Evolutionary conservation across 2,888 invertebrate species (phyloP).

Genomic region (Actias luna): DNA sequence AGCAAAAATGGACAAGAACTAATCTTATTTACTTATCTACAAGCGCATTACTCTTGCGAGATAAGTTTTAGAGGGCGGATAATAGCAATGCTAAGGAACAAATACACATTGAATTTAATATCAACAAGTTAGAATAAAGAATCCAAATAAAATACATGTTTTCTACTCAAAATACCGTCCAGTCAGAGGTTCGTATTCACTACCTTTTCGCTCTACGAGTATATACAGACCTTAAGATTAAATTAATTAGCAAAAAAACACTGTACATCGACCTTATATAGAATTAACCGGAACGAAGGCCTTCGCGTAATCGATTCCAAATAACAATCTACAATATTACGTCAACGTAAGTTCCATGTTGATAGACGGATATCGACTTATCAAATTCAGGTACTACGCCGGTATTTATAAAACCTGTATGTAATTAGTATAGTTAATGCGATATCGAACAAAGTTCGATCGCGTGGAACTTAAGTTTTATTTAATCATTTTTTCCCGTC

Average conservation of each 20-base stretch:
- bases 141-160: too few relatives aligned
- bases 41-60: too few relatives aligned
- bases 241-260: not conserved
- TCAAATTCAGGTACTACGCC: not conserved
- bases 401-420: not conserved
- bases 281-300: not conserved
- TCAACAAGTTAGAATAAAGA: too few relatives aligned
- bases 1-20: too few relatives aligned
- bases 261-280: not conserved
- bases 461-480: too few relatives aligned
- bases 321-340: slow-evolving; percentile 6
- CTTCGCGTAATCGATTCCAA: not conserved
- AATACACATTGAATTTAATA: too few relatives aligned
- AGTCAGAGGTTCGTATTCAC: too few relatives aligned
- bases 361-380: not conserved
- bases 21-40: too few relatives aligned
- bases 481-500: too few relatives aligned
- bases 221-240: not conserved
- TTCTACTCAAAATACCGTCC: too few relatives aligned
- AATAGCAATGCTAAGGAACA: too few relatives aligned
- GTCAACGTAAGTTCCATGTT: slow-evolving; percentile 5
- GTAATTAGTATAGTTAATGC: not conserved
- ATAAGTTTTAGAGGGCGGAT: too few relatives aligned
- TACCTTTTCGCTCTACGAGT: not conserved
- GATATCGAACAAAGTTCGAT: not conserved